Evolutionary conservation across 2,113 vertebrate species (phyloP).

Genomic region (Gallinago paraguaiae): DNA sequence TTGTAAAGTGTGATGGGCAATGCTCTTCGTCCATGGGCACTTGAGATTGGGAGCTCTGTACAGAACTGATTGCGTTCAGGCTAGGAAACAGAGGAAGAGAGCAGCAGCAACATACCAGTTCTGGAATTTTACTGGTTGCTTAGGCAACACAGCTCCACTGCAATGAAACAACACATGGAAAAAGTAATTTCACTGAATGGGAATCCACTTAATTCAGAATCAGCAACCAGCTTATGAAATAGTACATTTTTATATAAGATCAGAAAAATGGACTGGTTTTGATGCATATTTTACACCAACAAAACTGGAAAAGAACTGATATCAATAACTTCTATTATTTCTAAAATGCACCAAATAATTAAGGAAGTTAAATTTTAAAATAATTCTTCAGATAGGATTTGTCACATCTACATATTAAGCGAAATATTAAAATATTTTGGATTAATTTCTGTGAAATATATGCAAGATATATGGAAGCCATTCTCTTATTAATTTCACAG

Average conservation of each 20-base stretch:
- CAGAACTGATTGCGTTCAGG: neutral
- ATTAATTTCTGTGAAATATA: neutral
- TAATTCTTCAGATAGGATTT: neutral
- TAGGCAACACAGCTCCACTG: slow-evolving; percentile 39
- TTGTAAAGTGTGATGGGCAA: neutral
- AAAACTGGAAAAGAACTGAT: neutral
- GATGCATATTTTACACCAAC: neutral
- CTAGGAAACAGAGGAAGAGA: neutral
- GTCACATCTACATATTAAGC: neutral
- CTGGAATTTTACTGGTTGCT: slow-evolving; percentile 34
- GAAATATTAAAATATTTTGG: neutral
- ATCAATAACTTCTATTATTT: neutral
- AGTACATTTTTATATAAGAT: neutral
- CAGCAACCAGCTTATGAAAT: neutral
- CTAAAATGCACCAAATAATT: neutral
- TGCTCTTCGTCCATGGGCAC: neutral
- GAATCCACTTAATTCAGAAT: slow-evolving; percentile 16
- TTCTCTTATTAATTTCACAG: neutral
- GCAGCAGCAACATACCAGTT: neutral
- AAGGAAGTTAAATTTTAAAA: neutral
- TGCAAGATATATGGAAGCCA: neutral
- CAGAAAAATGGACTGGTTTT: neutral
- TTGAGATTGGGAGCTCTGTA: neutral
- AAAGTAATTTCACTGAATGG: slow-evolving; percentile 27
- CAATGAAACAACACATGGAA: neutral